phyloP scores from a whole-genome alignment of 2,113 vertebrate species.

The Silurus meridionalis region DNA sequence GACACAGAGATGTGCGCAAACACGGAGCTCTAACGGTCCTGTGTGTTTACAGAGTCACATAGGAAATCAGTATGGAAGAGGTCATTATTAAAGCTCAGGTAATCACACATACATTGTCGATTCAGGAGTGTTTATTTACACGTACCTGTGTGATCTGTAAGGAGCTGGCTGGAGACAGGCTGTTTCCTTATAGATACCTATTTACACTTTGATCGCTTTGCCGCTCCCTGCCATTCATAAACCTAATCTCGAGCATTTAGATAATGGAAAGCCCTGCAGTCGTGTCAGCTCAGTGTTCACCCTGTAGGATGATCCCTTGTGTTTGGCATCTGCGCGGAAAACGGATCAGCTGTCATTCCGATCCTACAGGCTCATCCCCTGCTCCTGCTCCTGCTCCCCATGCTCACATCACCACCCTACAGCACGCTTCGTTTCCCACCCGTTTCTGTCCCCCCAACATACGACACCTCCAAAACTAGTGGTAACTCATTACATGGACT shows the following conservation, averaged over 20 bases:
- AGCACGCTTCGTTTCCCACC: slow-evolving; percentile 6
- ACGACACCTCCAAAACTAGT: not conserved
- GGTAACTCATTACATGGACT: too few species aligned
- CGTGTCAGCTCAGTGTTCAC: not conserved
- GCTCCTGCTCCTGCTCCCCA: slow-evolving; percentile 54
- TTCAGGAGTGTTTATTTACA: not conserved
- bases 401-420: slow-evolving; percentile 64
- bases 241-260: not conserved
- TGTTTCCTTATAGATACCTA: not conserved
- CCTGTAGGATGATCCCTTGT: slow-evolving; percentile 10
- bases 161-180: not conserved
- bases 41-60: not conserved
- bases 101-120: not conserved
- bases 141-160: slow-evolving; percentile 18
- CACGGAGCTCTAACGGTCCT: not conserved
- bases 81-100: not conserved
- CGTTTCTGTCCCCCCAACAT: not conserved
- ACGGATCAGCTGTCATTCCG: slow-evolving; percentile 72
- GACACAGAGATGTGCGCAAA: not conserved
- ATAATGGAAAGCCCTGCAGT: not conserved
- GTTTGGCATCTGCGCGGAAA: slow-evolving; percentile 34
- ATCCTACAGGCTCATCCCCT: slow-evolving; percentile 37
- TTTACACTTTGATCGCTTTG: not conserved
- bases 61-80: not conserved
- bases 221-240: slow-evolving; percentile 39